Evolutionary conservation across 2,113 vertebrate genomes (phyloP), one percentile per base, ranked within the genome.

Genomic region (Saguinus midas): DNA sequence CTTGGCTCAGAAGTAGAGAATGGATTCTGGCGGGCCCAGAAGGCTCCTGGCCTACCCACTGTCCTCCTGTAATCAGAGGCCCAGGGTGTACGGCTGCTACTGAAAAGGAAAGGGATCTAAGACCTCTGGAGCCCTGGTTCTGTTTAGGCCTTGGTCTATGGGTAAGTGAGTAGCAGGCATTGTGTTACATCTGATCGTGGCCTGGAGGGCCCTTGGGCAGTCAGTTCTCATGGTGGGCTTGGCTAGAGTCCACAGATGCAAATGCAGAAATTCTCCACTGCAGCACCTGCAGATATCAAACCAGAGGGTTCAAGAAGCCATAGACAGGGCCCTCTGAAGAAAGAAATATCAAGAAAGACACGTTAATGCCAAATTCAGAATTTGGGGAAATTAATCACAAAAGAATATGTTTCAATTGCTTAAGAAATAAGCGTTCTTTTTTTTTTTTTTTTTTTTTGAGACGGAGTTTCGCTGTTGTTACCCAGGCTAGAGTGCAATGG

Each of bases 391-490:
- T 40, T 20, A 87, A 55, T 92, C 58, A 66, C 35, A 75, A 64
- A 72, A 94, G 58, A 43, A 83, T 86, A 3, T 52, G 29, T 90
- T 79, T 90, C 23, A 52, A 93, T 80, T 92, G 29, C 93, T 87
- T 83, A 91, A 66, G 58, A 93, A 75, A 61, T 66, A 84, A 93
- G 43, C 4, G 43, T 43, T 43, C 6, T 43, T 43, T 43, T 43
- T 43, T 4, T 43, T 43, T 43, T 43, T 43, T 43, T 43, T 43
- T 43, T 43, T 43, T 43, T 43, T 43, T 43, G 4, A 43, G 43
- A 5, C 6, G 43, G 43, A 43, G 43, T 43, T 43, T 43, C 4
- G 4, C 43, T 43, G 4, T 43, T 43, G 43, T 43, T 43, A 43
- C 43, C 43, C 43, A 43, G 43, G 43, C 43, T 43, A 6, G 43